Evolutionary conservation across 2,113 vertebrate species (phyloP).

Genomic region (Ranitomeya imitator): DNA sequence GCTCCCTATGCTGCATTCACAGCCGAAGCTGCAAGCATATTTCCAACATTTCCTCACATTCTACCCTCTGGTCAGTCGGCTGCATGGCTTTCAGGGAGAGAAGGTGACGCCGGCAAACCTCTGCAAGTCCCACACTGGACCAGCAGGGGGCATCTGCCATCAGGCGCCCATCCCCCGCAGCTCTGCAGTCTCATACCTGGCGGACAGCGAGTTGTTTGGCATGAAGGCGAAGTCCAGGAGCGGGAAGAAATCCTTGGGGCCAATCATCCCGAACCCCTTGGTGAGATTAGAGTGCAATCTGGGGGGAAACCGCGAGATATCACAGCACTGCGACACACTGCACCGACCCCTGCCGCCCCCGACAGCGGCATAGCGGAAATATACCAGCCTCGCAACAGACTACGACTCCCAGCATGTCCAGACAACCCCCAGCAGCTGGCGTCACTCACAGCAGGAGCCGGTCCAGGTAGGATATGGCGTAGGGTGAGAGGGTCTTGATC

Average conservation of each 20-base stretch:
- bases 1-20: too few relatives aligned
- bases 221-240: slow-evolving; percentile 95
- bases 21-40: too few relatives aligned
- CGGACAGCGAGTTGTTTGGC: slow-evolving; percentile 90
- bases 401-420: neutral
- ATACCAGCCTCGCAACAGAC: too few relatives aligned
- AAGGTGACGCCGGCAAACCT: too few relatives aligned
- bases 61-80: too few relatives aligned
- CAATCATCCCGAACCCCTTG: slow-evolving; percentile 93
- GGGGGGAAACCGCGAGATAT: neutral
- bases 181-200: slow-evolving; percentile 72
- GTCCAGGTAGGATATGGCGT: slow-evolving; percentile 89
- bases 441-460: slow-evolving; percentile 87
- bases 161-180: too few relatives aligned
- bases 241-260: slow-evolving; percentile 93
- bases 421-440: neutral
- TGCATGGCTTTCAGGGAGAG: too few relatives aligned
- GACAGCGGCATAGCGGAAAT: too few relatives aligned
- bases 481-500: slow-evolving; percentile 86
- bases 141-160: too few relatives aligned
- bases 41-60: too few relatives aligned
- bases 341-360: too few relatives aligned
- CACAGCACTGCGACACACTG: neutral
- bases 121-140: too few relatives aligned
- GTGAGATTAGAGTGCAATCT: slow-evolving; percentile 92